A percentile compares a stretch with the other conserved stretches of the same genome.
Evolutionary conservation across 2,113 vertebrate genomes (phyloP).

Genomic region (Benitochromis conjunctus): DNA sequence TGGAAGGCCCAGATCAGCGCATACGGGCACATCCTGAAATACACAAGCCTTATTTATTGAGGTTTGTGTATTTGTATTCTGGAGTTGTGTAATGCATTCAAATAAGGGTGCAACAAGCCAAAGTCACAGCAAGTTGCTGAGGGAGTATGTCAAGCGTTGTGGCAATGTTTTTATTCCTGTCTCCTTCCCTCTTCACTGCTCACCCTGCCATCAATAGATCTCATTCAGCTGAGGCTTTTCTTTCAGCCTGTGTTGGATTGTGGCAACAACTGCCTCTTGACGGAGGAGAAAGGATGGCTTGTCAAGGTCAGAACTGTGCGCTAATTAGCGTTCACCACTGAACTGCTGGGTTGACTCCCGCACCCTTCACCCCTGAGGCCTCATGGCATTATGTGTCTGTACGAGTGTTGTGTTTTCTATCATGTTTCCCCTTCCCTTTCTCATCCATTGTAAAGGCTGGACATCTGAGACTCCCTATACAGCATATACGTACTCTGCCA

Average conservation of each 20-base stretch:
- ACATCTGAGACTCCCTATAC: slow-evolving; percentile 49
- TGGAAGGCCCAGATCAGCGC: slow-evolving; percentile 51
- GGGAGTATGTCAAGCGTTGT: slow-evolving; percentile 57
- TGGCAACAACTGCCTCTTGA: slow-evolving; percentile 55
- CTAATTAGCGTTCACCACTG: slow-evolving; percentile 66
- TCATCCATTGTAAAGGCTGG: slow-evolving; percentile 16
- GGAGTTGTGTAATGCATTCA: slow-evolving; percentile 65
- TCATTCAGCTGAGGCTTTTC: slow-evolving; percentile 60
- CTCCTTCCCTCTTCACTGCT: slow-evolving; percentile 53
- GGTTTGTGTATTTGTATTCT: slow-evolving; percentile 63
- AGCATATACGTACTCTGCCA: slow-evolving; percentile 26
- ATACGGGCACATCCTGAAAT: slow-evolving; percentile 38
- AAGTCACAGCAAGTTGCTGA: slow-evolving; percentile 55
- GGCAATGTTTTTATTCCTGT: slow-evolving; percentile 55
- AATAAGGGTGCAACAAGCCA: slow-evolving; percentile 63
- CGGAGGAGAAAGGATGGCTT: slow-evolving; percentile 39
- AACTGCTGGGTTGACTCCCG: slow-evolving; percentile 53
- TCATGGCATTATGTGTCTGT: slow-evolving; percentile 29
- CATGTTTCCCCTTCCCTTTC: slow-evolving; percentile 37
- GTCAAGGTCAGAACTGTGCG: slow-evolving; percentile 67
- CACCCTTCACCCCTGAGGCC: slow-evolving; percentile 61
- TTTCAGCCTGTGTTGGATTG: slow-evolving; percentile 45
- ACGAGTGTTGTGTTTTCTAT: slow-evolving; percentile 48
- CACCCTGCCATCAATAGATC: slow-evolving; percentile 64
- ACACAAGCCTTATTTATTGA: slow-evolving; percentile 60